Evolutionary conservation across 2,888 invertebrate species (phyloP).

Genomic region (Caenorhabditis wallacei): DNA sequence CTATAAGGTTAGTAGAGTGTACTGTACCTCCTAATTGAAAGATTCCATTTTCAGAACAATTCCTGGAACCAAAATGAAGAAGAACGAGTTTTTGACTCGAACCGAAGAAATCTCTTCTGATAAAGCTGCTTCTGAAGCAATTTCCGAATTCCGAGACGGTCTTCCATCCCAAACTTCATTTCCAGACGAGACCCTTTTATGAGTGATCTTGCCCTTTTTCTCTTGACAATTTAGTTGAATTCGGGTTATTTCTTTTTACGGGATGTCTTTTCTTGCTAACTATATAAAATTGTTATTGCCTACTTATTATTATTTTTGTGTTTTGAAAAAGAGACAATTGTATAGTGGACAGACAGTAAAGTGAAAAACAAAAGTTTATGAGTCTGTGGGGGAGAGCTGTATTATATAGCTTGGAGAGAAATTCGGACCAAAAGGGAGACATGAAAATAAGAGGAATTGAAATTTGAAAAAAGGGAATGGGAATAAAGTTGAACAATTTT

Average conservation of each 20-base stretch:
- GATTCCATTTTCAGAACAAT: constrained; percentile 46
- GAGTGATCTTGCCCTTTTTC: constrained; percentile 11
- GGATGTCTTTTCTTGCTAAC: constrained; percentile 18
- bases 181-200: constrained; percentile 61
- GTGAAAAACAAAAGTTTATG: not conserved
- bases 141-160: constrained; percentile 43
- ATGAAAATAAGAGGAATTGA: not conserved
- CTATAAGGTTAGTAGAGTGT: constrained; percentile 57
- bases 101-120: constrained; percentile 58
- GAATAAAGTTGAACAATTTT: no score
- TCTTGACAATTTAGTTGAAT: not conserved
- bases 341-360: not conserved
- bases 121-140: constrained; percentile 33
- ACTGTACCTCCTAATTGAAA: not conserved
- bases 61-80: constrained; percentile 44
- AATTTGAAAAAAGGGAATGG: no score
- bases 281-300: constrained; percentile 11
- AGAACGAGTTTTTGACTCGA: constrained; percentile 44
- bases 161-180: constrained; percentile 50
- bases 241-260: not conserved
- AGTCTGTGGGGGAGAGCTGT: no score
- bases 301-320: not conserved
- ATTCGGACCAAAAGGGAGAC: not conserved
- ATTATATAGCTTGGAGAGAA: not conserved
- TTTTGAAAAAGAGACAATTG: not conserved